These are phyloP conservation scores for Lysandra bellargus DNA, from an alignment of 2,888 invertebrate genomes.

Conservation along the genomic window DNA sequence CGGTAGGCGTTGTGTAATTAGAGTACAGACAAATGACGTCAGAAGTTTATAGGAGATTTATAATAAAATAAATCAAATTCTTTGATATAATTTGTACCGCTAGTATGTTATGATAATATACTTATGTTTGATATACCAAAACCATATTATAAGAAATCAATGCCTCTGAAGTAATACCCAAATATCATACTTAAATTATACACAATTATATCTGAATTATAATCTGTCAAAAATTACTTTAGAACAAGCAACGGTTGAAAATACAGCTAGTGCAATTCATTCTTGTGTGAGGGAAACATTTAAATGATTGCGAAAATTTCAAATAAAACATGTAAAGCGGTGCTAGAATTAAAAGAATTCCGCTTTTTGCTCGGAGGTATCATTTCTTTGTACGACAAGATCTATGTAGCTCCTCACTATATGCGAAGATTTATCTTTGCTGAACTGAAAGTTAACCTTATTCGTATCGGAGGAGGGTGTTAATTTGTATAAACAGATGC, in stretches of 20 bases:
- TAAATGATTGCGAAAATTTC: conserved; percentile 35
- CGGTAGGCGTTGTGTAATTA: conserved; percentile 21
- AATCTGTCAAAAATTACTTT: neutral
- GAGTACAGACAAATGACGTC: conserved; percentile 6
- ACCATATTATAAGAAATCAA: no score
- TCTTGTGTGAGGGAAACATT: neutral
- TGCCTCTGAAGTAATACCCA: no score
- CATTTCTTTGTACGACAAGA: conserved; percentile 69
- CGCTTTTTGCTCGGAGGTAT: conserved; percentile 66
- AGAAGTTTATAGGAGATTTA: neutral
- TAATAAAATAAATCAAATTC: conserved; percentile 10
- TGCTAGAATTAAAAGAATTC: conserved; percentile 61
- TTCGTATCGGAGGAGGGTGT: conserved; percentile 34
- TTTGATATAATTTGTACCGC: neutral
- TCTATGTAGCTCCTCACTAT: conserved; percentile 56
- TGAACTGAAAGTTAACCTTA: conserved; percentile 39
- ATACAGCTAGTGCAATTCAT: neutral
- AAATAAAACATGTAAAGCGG: conserved; percentile 41
- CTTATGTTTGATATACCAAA: no score
- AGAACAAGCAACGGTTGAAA: neutral
- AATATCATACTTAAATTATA: no score
- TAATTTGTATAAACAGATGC: conserved; percentile 41
- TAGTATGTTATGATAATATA: neutral
- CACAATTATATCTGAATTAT: no score
- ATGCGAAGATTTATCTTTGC: conserved; percentile 36